phyloP scores from a whole-genome alignment of 2,113 vertebrate genomes.

The Brachypteracias leptosomus region DNA sequence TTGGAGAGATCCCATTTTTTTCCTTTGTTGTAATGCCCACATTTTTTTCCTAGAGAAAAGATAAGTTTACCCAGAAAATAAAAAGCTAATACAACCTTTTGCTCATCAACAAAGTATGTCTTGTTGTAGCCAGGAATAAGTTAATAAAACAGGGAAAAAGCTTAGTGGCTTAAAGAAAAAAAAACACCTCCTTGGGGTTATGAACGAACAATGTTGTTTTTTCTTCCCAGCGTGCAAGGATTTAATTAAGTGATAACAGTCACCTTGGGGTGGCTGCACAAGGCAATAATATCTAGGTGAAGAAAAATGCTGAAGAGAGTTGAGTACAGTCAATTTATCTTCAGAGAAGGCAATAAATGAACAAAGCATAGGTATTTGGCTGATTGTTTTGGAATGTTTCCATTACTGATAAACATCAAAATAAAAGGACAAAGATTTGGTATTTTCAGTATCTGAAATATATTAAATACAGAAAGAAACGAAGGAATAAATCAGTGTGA shows the following conservation, averaged over 20 bases:
- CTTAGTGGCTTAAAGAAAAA: slow-evolving; percentile 79
- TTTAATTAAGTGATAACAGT: slow-evolving; percentile 96
- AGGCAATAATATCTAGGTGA: slow-evolving; percentile 90
- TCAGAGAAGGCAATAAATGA: slow-evolving; percentile 83
- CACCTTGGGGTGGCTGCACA: slow-evolving; percentile 90
- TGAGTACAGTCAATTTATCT: slow-evolving; percentile 87
- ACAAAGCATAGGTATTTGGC: slow-evolving; percentile 82
- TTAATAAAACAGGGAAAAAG: slow-evolving; percentile 83
- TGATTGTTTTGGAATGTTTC: slow-evolving; percentile 85
- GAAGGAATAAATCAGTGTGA: slow-evolving; percentile 73
- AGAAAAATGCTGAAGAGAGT: slow-evolving; percentile 88
- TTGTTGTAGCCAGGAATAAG: slow-evolving; percentile 82
- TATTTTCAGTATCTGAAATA: slow-evolving; percentile 79
- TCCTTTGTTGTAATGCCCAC: slow-evolving; percentile 66
- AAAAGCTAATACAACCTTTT: slow-evolving; percentile 83
- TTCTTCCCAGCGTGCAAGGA: slow-evolving; percentile 88
- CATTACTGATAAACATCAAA: slow-evolving; percentile 85
- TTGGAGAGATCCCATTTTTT: slow-evolving; percentile 65
- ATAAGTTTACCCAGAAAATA: slow-evolving; percentile 82
- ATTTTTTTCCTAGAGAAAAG: slow-evolving; percentile 70
- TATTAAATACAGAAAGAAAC: slow-evolving; percentile 76
- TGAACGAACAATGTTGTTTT: slow-evolving; percentile 90
- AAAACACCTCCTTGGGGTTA: slow-evolving; percentile 85
- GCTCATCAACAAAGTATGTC: slow-evolving; percentile 84
- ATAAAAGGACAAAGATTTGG: slow-evolving; percentile 77